Percentiles rank a stretch among this genome's conserved stretches.
These are phyloP conservation scores for Teinopalpus imperialis DNA, from an alignment of 2,888 invertebrate genomes.

Conservation along the genomic window DNA sequence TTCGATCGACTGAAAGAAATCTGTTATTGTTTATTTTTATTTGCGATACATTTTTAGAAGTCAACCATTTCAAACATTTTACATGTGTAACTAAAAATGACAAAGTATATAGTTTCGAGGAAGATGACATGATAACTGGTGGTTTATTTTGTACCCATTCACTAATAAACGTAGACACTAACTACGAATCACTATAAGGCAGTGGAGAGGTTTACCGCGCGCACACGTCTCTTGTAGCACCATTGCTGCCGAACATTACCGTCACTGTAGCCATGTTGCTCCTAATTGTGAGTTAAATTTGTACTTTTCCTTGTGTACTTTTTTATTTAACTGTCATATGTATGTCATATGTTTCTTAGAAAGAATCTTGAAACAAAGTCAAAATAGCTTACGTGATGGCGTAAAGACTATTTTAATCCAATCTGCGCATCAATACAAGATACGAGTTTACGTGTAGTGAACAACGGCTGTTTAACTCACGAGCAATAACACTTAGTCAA, in stretches of 20 bases:
- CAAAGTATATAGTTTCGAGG: too few species aligned
- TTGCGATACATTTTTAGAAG: too few species aligned
- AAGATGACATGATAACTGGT: too few species aligned
- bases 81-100: too few species aligned
- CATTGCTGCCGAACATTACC: conserved; percentile 16
- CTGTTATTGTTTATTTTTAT: background rate
- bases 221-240: conserved; percentile 16
- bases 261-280: conserved; percentile 4
- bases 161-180: conserved; percentile 3
- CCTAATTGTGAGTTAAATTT: conserved; percentile 7
- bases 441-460: background rate
- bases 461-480: background rate
- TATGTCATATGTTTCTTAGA: too few species aligned
- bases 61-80: too few species aligned
- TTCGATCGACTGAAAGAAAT: conserved; percentile 3
- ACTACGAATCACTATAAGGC: conserved; percentile 18
- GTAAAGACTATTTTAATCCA: too few species aligned
- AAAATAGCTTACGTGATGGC: too few species aligned
- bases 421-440: too few species aligned
- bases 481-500: background rate
- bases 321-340: too few species aligned
- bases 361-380: too few species aligned
- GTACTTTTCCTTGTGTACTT: conserved; percentile 23
- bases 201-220: conserved; percentile 7
- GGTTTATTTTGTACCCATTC: conserved; percentile 8